Conservation (phyloP, 2,113 vertebrate genomes). For the Rana temporaria region DNA sequence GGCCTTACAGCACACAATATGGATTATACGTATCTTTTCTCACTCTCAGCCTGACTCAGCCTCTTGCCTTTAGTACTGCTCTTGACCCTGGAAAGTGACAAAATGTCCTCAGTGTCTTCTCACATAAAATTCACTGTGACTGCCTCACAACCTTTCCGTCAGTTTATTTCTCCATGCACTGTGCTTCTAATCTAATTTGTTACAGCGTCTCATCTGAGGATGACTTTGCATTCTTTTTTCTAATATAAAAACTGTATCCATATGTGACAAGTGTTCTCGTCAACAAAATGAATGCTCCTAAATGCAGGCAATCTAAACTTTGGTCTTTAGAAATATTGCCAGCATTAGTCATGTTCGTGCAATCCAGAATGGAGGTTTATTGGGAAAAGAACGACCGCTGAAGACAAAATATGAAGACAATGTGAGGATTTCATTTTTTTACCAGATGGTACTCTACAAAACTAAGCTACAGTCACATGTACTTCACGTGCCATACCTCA, state of each 20-base stretch:
- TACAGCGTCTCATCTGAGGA: neutral
- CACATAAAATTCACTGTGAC: neutral
- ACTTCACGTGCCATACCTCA: too few relatives aligned
- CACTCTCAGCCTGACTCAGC: neutral
- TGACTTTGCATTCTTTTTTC: slow-evolving; percentile 5
- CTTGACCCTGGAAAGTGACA: neutral
- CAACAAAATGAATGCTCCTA: too few relatives aligned
- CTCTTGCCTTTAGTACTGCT: too few relatives aligned
- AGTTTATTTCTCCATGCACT: neutral
- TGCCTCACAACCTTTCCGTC: neutral
- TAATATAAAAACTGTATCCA: neutral
- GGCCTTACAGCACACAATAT: too few relatives aligned
- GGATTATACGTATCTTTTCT: neutral
- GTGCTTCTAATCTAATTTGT: neutral
- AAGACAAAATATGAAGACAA: too few relatives aligned
- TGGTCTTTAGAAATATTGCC: neutral
- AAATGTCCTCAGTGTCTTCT: neutral
- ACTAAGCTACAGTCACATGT: too few relatives aligned
- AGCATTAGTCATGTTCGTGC: too few relatives aligned
- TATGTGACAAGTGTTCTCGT: neutral
- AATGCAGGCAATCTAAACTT: neutral
- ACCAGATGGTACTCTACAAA: too few relatives aligned
- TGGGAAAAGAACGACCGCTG: too few relatives aligned
- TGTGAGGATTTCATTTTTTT: too few relatives aligned
- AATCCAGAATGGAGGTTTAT: too few relatives aligned